phyloP scores from a whole-genome alignment of 1,140 invertebrate genomes.

The Bombyx mori region DNA sequence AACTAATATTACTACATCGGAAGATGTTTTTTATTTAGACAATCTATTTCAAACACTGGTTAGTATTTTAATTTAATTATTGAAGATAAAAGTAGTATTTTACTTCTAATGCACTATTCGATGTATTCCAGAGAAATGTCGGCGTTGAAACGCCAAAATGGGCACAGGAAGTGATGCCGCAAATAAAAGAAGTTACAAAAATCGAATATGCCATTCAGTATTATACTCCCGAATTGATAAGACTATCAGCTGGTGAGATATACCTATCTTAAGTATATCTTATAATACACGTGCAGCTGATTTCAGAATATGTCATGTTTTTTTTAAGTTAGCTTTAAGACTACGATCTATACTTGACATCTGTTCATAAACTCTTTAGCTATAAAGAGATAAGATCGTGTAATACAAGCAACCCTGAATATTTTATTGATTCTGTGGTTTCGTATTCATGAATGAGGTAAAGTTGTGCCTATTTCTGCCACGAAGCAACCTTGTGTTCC shows the following conservation, averaged over 20 bases:
- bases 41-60: conserved; percentile 70
- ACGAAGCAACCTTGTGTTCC: too few species aligned
- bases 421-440: too few species aligned
- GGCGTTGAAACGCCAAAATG: conserved; percentile 58
- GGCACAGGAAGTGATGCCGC: conserved; percentile 57
- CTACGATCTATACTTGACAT: too few species aligned
- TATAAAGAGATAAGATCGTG: too few species aligned
- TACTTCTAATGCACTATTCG: neutral
- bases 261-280: too few species aligned
- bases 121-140: conserved; percentile 53
- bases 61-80: conserved; percentile 12
- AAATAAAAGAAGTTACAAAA: conserved; percentile 66
- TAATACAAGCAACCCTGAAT: too few species aligned
- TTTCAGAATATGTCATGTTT: too few species aligned
- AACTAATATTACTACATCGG: conserved; percentile 53
- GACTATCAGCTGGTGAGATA: conserved; percentile 55
- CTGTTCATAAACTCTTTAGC: too few species aligned
- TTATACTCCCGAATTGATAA: conserved; percentile 56
- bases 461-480: too few species aligned
- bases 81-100: neutral
- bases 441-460: too few species aligned
- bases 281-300: too few species aligned
- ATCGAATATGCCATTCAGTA: conserved; percentile 62
- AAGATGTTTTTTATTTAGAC: conserved; percentile 68
- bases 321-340: too few species aligned